A percentile compares a stretch with the other conserved stretches of the same genome.
phyloP scores from a whole-genome alignment of 1,140 invertebrate species.

The Limonius californicus region DNA sequence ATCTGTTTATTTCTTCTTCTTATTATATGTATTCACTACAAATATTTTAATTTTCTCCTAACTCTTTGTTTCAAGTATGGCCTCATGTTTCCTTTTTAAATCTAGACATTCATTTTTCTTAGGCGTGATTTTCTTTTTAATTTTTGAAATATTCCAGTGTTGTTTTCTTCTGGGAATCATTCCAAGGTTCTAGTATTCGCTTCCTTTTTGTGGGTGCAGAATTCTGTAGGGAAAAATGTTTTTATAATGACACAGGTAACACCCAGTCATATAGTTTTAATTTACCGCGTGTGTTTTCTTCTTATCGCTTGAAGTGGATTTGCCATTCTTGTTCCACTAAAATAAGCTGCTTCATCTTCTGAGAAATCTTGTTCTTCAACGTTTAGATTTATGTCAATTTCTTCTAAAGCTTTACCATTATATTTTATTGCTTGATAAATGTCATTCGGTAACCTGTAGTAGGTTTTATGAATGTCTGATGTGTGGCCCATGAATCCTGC shows the following conservation, averaged over 20 bases:
- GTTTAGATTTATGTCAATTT: conserved; percentile 39
- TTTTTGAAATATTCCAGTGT: not conserved
- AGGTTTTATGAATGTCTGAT: conserved; percentile 20
- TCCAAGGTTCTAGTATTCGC: not conserved
- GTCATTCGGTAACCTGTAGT: conserved; percentile 33
- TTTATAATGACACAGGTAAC: not conserved
- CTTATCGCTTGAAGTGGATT: not conserved
- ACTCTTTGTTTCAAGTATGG: not conserved
- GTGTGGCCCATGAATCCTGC: conserved; percentile 41
- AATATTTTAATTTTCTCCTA: not conserved
- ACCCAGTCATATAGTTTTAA: not conserved
- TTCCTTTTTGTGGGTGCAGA: not conserved
- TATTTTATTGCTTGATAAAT: conserved; percentile 33
- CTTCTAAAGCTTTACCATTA: conserved; percentile 38
- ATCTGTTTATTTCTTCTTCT: too few species aligned
- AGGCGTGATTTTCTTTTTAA: not conserved
- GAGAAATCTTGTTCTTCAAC: conserved; percentile 15
- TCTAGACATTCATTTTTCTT: not conserved
- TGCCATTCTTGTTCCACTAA: not conserved
- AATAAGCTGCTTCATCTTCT: not conserved
- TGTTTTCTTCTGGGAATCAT: not conserved
- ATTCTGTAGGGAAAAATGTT: too few species aligned
- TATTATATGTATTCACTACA: too few species aligned
- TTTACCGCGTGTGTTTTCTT: not conserved
- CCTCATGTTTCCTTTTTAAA: not conserved